A percentile compares a stretch with the other conserved stretches of the same genome.
Evolutionary conservation across 2,888 invertebrate species (phyloP).

Genomic region (Drosophila subsilvestris): DNA sequence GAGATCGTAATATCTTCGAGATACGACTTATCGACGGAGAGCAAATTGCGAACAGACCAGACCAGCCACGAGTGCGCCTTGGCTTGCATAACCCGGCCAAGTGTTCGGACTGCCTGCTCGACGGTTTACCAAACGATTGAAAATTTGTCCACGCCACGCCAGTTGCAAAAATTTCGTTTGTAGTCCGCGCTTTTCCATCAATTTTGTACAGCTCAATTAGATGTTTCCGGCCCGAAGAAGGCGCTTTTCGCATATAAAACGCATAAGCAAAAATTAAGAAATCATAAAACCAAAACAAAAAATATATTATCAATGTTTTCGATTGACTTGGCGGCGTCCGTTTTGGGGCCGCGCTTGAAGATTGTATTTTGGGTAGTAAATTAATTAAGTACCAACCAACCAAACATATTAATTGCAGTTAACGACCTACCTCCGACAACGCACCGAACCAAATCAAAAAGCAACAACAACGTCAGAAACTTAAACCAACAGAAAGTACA

Average conservation of each 20-base stretch:
- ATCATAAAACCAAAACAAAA: slow-evolving; percentile 22
- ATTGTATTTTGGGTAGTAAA: slow-evolving; percentile 50
- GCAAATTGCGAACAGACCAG: slow-evolving; percentile 32
- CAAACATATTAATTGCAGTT: slow-evolving; percentile 76
- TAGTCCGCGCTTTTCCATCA: slow-evolving; percentile 57
- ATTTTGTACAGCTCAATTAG: slow-evolving; percentile 54
- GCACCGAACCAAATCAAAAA: slow-evolving; percentile 30
- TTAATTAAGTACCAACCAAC: slow-evolving; percentile 58
- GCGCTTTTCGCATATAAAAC: slow-evolving; percentile 48
- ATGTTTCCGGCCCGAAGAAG: slow-evolving; percentile 49
- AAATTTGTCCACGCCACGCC: slow-evolving; percentile 17
- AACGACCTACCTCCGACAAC: slow-evolving; percentile 70
- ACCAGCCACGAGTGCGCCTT: slow-evolving; percentile 27
- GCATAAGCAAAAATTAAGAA: slow-evolving; percentile 26
- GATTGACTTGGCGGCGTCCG: slow-evolving; percentile 54
- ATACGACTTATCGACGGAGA: slow-evolving; percentile 45
- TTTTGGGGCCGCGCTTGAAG: slow-evolving; percentile 26
- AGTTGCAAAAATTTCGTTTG: slow-evolving; percentile 33
- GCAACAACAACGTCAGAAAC: slow-evolving; percentile 1
- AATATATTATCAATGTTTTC: slow-evolving; percentile 21
- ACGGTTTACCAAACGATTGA: slow-evolving; percentile 21
- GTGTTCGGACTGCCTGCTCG: slow-evolving; percentile 23
- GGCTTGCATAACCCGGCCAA: slow-evolving; percentile 55
- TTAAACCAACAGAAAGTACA: slow-evolving; percentile 27
- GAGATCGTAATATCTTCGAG: slow-evolving; percentile 73